A percentile compares a stretch with the other conserved stretches of the same genome.
These are phyloP conservation scores for Cheilosia pagana DNA, from an alignment of 2,888 invertebrate species.

Conservation along the genomic window DNA sequence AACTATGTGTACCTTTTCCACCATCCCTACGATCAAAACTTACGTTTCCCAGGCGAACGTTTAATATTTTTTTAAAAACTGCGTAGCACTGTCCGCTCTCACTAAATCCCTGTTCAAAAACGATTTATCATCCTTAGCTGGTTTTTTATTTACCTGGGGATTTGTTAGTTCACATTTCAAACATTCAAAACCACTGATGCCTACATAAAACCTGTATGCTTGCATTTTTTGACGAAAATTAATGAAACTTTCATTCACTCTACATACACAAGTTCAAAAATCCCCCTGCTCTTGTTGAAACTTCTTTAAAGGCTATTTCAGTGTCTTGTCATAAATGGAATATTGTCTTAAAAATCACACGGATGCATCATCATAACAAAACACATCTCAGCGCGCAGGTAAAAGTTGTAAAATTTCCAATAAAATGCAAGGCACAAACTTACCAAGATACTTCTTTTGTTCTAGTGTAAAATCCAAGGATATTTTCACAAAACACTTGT, in stretches of 20 bases:
- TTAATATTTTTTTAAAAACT: neutral
- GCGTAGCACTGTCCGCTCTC: neutral
- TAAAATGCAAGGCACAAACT: constrained; percentile 43
- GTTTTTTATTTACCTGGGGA: neutral
- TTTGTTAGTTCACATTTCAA: constrained; percentile 4
- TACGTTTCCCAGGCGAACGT: neutral
- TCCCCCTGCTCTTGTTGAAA: neutral
- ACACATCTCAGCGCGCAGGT: constrained; percentile 10
- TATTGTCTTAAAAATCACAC: constrained; percentile 40
- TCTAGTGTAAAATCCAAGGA: constrained; percentile 43
- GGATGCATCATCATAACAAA: constrained; percentile 57
- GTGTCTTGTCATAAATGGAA: constrained; percentile 19
- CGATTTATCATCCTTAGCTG: constrained; percentile 30
- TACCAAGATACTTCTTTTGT: constrained; percentile 43
- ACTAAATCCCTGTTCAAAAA: neutral
- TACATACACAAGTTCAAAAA: neutral
- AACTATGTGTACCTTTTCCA: no score
- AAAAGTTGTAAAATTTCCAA: constrained; percentile 19
- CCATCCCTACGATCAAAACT: neutral
- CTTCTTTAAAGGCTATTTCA: constrained; percentile 46
- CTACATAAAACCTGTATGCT: neutral
- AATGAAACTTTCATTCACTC: constrained; percentile 1
- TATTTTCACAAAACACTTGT: constrained; percentile 6
- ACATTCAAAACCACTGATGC: neutral
- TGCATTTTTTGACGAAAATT: constrained; percentile 5